A percentile compares a stretch with the other conserved stretches of the same genome.
Conservation (phyloP, 92 coral and sea anemone species). For the Zoanthus solanderi region DNA sequence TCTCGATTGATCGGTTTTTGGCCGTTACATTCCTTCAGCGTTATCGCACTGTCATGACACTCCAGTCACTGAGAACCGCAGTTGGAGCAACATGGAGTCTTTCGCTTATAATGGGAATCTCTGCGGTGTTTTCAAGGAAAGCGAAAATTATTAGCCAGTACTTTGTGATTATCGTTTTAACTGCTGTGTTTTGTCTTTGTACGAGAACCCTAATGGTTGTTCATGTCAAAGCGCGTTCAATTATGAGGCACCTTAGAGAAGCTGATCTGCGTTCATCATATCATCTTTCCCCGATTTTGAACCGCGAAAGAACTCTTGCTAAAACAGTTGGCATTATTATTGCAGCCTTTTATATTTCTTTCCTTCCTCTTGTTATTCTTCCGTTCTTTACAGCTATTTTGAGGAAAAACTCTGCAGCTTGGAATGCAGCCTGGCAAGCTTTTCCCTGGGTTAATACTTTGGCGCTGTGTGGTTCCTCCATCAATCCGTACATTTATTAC, state of each 20-base stretch:
- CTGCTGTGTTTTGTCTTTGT: constrained; percentile 62
- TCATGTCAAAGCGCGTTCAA: constrained; percentile 56
- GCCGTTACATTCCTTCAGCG: constrained; percentile 74
- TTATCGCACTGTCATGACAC: constrained; percentile 65
- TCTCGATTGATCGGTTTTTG: constrained; percentile 84
- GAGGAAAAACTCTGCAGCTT: constrained; percentile 34
- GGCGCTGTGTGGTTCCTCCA: constrained; percentile 75
- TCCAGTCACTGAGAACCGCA: constrained; percentile 53
- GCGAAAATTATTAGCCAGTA: constrained; percentile 75
- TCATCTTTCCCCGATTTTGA: constrained; percentile 48
- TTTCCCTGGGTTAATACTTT: constrained; percentile 87
- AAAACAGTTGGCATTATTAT: constrained; percentile 73
- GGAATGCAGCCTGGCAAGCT: constrained; percentile 53
- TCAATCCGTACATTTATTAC: constrained; percentile 84
- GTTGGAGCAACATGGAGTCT: constrained; percentile 72
- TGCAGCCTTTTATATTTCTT: constrained; percentile 80
- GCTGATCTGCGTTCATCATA: constrained; percentile 17
- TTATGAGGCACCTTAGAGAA: constrained; percentile 26
- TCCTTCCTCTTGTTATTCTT: constrained; percentile 69
- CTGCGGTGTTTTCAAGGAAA: constrained; percentile 64
- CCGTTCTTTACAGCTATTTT: constrained; percentile 65
- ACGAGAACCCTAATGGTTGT: constrained; percentile 67
- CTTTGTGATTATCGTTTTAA: constrained; percentile 67
- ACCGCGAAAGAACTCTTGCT: constrained; percentile 74
- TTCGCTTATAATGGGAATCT: constrained; percentile 70